Conservation (phyloP, 2,888 invertebrate genomes). For the Drosophila mulleri region DNA sequence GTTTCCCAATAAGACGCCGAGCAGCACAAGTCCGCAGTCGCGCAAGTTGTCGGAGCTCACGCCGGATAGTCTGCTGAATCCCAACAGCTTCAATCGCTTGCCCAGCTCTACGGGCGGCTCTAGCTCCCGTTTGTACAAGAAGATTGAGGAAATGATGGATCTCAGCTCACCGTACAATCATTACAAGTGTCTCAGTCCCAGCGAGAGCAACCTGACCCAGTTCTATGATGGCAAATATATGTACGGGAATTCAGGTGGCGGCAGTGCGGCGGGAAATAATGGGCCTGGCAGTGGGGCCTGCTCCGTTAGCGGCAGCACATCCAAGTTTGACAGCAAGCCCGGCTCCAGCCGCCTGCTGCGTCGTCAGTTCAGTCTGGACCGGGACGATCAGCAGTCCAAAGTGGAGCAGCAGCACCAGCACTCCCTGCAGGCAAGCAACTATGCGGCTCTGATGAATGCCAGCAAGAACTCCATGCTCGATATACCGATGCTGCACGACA, state of each 20-base stretch:
- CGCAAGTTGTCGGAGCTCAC: constrained; percentile 84
- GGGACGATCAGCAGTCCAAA: constrained; percentile 86
- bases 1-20: constrained; percentile 81
- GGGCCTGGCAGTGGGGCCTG: constrained; percentile 74
- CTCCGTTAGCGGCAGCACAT: constrained; percentile 57
- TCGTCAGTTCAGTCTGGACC: constrained; percentile 90
- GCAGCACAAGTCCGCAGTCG: constrained; percentile 77
- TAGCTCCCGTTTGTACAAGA: constrained; percentile 84
- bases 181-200: constrained; percentile 90
- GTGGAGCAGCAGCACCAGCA: constrained; percentile 75
- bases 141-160: constrained; percentile 86
- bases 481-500: constrained; percentile 84
- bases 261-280: constrained; percentile 39
- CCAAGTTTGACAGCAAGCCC: constrained; percentile 83
- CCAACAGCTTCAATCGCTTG: constrained; percentile 84
- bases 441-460: constrained; percentile 62
- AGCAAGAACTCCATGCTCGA: constrained; percentile 79
- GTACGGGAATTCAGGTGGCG: constrained; percentile 62
- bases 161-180: constrained; percentile 91
- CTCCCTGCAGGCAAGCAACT: constrained; percentile 72
- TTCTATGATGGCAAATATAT: constrained; percentile 84
- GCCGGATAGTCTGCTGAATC: constrained; percentile 83
- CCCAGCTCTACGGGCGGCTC: constrained; percentile 83
- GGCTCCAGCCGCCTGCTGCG: constrained; percentile 86
- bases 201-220: constrained; percentile 86